Evolutionary conservation across 2,888 invertebrate genomes (phyloP).

Genomic region (Xanthorhoe designata): DNA sequence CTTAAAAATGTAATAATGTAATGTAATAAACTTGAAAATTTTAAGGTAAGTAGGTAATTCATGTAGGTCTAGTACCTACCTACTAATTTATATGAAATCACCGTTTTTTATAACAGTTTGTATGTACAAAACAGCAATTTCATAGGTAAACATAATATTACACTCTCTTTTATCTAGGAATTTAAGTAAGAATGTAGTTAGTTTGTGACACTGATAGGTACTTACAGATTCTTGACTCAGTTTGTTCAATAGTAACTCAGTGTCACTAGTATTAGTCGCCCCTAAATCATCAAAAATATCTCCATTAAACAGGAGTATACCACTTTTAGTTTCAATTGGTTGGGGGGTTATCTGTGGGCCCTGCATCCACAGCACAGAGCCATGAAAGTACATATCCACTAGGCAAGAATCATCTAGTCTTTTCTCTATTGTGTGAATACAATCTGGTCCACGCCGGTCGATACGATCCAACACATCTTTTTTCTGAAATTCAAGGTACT

Average conservation of each 20-base stretch:
- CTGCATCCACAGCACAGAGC: conserved; percentile 94
- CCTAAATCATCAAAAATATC: conserved; percentile 90
- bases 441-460: conserved; percentile 86
- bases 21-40: too few relatives aligned
- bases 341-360: conserved; percentile 88
- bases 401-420: not conserved
- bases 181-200: too few relatives aligned
- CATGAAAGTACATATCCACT: conserved; percentile 61
- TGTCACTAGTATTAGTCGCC: conserved; percentile 77
- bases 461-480: conserved; percentile 68
- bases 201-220: conserved; percentile 1
- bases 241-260: conserved; percentile 77
- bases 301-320: conserved; percentile 94
- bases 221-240: conserved; percentile 51
- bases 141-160: too few relatives aligned
- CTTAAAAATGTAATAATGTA: too few relatives aligned
- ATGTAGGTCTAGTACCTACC: too few relatives aligned
- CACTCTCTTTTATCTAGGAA: too few relatives aligned
- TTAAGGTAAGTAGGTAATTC: too few relatives aligned
- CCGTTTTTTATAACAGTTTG: too few relatives aligned
- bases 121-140: too few relatives aligned
- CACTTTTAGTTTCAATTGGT: conserved; percentile 87
- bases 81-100: too few relatives aligned
- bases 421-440: conserved; percentile 38
- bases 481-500: conserved; percentile 59